Evolutionary conservation across 2,113 vertebrate genomes (phyloP).

Genomic region (Lynx canadensis): DNA sequence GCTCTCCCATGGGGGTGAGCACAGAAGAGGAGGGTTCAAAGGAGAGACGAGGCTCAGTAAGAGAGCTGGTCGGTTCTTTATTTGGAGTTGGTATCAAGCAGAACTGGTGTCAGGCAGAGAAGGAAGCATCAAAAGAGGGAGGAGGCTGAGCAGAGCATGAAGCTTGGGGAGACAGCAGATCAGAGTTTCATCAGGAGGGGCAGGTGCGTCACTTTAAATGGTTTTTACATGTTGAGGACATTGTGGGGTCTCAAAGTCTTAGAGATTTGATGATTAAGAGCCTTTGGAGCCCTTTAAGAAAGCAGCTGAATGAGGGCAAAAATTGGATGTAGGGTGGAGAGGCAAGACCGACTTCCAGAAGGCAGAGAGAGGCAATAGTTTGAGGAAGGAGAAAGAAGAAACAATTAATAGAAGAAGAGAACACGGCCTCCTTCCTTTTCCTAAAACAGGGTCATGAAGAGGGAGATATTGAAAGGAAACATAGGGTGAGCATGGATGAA

Average conservation of each 20-base stretch:
- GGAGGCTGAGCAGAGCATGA: background rate
- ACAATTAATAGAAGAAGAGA: background rate
- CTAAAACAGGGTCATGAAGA: background rate
- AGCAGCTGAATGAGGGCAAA: background rate
- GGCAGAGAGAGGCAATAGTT: background rate
- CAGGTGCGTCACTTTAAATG: background rate
- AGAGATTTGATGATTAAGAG: background rate
- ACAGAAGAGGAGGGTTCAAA: background rate
- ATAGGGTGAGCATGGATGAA: background rate
- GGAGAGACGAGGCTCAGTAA: background rate
- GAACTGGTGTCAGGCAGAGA: background rate
- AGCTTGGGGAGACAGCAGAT: background rate
- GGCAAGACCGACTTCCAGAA: background rate
- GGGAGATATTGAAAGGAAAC: background rate
- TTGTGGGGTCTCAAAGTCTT: background rate
- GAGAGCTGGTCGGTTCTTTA: background rate
- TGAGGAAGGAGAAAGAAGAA: background rate
- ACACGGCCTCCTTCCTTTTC: background rate
- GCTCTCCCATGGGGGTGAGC: background rate
- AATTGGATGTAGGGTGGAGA: background rate
- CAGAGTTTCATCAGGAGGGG: background rate
- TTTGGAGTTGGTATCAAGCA: background rate
- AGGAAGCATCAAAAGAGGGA: background rate
- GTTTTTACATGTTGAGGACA: background rate
- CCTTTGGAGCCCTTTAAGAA: background rate